Evolutionary conservation across 1,140 invertebrate species (phyloP).

Genomic region (Oedothorax gibbosus): DNA sequence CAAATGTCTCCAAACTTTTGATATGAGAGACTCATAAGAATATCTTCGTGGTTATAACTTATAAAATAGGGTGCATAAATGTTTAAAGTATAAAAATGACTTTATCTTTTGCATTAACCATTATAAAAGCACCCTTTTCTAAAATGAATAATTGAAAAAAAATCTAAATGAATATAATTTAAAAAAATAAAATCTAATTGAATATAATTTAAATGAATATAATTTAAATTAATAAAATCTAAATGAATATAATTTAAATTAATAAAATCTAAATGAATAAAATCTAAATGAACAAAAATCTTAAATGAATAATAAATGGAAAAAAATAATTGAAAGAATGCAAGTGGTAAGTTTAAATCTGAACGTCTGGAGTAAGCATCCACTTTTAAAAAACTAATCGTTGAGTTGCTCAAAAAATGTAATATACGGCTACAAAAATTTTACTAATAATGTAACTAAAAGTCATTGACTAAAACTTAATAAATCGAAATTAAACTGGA

Average conservation of each 20-base stretch:
- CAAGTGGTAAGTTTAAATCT: background rate
- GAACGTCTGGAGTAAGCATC: too few relatives aligned
- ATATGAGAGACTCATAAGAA: background rate
- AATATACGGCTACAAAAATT: too few relatives aligned
- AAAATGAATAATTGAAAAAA: background rate
- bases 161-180: too few relatives aligned
- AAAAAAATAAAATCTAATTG: too few relatives aligned
- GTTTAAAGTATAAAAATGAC: background rate
- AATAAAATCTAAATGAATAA: background rate
- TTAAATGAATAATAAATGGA: background rate
- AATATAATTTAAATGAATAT: background rate
- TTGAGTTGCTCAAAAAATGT: too few relatives aligned
- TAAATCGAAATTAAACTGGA: too few relatives aligned
- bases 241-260: background rate
- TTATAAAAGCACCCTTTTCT: too few relatives aligned
- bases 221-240: background rate
- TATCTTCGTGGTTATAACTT: background rate
- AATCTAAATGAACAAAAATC: background rate
- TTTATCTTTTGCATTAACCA: background rate
- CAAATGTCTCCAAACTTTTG: too few relatives aligned
- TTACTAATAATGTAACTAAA: too few relatives aligned
- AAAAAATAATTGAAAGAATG: background rate
- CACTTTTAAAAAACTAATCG: too few relatives aligned
- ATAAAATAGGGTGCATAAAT: background rate
- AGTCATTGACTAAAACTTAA: too few relatives aligned